Evolutionary conservation across 1,140 invertebrate species (phyloP), one percentile per base, ranked within the genome.

Genomic region (Charaxes varanes): DNA sequence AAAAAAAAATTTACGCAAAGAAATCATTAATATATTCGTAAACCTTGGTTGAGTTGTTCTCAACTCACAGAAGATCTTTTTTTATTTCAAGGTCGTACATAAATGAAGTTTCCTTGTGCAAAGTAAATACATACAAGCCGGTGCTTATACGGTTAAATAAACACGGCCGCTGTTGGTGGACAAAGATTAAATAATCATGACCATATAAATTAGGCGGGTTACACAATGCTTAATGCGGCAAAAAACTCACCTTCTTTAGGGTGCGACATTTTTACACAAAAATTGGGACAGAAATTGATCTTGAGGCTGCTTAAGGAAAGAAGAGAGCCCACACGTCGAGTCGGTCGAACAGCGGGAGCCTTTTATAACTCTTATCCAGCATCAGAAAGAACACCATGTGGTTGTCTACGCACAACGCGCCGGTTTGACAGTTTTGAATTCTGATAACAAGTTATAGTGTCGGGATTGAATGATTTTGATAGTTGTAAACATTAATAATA

Each of bases 331-430:
- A 53, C 54, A 54, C 67, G 65, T 63, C 53, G 53, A 23, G 48
- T 47, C 36, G 34, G 43, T 45, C 41, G 36, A 33, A 42, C 43
- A 50, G 51, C 35, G 53, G 51, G 48, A 54, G 54, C 63, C 67
- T 69, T 70, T 77, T 81, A 77, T 81, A 74, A 77, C 62, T 77
- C 67, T 65, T 53, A 54, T 33, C 53, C 43, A 61, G 50, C 55
- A 42, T 58, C 43, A 26, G 44, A 55, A 50, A 62, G 40, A 60
- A 36, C 41, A 63, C 67, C 73, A 78, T 70, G 72, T 78, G 73
- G 50, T 74, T 48, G 17, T 43, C 41, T 64, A 63, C 64, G 58
- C 48, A 62, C 44, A 53, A 46, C 64, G 58, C 48, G 62, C 44
- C 53, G 45, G 47, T 40, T 52, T 52, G 54, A 54, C 43, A 40